These are phyloP conservation scores for Progne subis DNA, from an alignment of 2,113 vertebrate genomes.

Conservation along the genomic window DNA sequence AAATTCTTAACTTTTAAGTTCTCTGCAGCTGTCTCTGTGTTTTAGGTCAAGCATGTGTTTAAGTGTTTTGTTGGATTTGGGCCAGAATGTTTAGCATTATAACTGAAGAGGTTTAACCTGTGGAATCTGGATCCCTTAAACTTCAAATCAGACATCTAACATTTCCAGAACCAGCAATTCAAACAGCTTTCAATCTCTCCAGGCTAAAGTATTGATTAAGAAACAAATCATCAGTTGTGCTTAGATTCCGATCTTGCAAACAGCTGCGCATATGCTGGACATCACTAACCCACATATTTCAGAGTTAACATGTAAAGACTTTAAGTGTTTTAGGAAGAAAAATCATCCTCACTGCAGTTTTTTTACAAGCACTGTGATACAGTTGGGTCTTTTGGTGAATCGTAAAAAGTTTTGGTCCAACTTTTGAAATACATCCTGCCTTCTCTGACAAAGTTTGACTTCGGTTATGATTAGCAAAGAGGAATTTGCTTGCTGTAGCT, in stretches of 20 bases:
- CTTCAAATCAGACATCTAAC: slow-evolving; percentile 9
- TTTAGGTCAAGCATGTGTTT: slow-evolving; percentile 35
- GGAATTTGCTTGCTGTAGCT: background rate
- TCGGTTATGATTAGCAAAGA: background rate
- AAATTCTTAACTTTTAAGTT: slow-evolving; percentile 38
- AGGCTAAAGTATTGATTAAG: slow-evolving; percentile 17
- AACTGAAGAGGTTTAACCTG: slow-evolving; percentile 25
- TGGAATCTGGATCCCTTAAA: slow-evolving; percentile 23
- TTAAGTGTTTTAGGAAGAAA: background rate
- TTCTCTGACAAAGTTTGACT: background rate
- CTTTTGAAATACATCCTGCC: background rate
- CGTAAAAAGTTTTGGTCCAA: background rate
- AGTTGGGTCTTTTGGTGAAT: background rate
- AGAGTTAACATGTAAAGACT: background rate
- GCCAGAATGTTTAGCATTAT: slow-evolving; percentile 18
- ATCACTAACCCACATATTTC: background rate
- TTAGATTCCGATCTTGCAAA: background rate
- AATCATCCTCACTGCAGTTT: background rate
- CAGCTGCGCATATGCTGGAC: background rate
- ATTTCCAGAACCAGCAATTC: slow-evolving; percentile 24
- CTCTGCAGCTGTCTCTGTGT: background rate
- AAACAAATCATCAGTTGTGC: background rate
- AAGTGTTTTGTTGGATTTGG: slow-evolving; percentile 44
- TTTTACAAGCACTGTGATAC: background rate
- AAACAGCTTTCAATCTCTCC: slow-evolving; percentile 19